phyloP scores from a whole-genome alignment of 2,888 invertebrate genomes.

The Rotaria sp. region DNA sequence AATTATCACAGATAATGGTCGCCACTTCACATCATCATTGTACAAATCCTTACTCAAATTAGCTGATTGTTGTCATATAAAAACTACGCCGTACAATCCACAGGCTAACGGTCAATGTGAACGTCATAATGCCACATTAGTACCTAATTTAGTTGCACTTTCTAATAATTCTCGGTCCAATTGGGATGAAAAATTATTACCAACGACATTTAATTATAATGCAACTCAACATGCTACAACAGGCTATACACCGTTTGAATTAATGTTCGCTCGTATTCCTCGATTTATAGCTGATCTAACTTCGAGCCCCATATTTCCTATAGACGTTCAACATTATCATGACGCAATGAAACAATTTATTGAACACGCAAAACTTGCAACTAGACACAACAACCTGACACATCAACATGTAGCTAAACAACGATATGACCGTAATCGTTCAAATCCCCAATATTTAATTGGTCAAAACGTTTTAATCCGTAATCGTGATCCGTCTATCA shows the following conservation, averaged over 20 bases:
- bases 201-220: background rate
- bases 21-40: background rate
- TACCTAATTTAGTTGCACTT: background rate
- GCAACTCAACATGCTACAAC: background rate
- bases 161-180: background rate
- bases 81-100: background rate
- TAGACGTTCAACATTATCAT: background rate
- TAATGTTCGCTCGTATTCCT: background rate
- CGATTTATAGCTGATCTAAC: background rate
- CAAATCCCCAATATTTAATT: background rate
- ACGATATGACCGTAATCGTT: background rate
- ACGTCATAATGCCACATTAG: background rate
- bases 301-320: background rate
- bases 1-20: background rate
- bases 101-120: background rate
- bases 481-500: background rate
- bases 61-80: background rate
- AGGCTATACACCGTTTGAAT: background rate
- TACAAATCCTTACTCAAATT: background rate
- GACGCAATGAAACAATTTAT: background rate
- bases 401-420: background rate
- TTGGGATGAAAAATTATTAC: background rate
- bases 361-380: background rate
- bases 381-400: background rate
- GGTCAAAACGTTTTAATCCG: background rate